Conservation (phyloP, 2,797 vertebrate species). For the Neosilurus hyrtlii region DNA sequence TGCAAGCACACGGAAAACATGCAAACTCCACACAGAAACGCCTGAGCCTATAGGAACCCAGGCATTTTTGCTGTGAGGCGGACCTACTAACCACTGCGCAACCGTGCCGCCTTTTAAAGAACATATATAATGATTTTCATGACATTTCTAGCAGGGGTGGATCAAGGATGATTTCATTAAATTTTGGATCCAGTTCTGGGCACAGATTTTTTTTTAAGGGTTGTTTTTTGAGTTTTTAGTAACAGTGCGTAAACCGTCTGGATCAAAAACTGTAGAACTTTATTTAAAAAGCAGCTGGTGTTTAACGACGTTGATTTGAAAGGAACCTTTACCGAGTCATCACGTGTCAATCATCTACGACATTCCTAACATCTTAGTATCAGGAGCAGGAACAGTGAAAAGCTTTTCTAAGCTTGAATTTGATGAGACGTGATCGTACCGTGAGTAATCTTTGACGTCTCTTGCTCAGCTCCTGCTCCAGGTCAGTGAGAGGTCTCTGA, state of each 20-base stretch:
- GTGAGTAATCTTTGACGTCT: conserved; percentile 52
- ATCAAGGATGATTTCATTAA: too few species aligned
- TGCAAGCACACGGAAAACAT: too few species aligned
- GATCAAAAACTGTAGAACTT: not conserved
- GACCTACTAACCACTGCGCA: too few species aligned
- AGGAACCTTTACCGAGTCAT: not conserved
- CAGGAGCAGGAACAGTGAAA: not conserved
- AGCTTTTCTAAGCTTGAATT: not conserved
- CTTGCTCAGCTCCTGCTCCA: conserved; percentile 65
- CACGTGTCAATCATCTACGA: not conserved
- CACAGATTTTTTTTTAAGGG: too few species aligned
- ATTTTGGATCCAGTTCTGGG: too few species aligned
- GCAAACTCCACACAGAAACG: too few species aligned
- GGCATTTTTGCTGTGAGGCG: too few species aligned
- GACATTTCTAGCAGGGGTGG: too few species aligned
- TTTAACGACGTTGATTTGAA: not conserved
- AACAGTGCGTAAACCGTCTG: not conserved
- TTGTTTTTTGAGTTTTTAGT: not conserved
- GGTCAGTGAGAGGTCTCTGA: conserved; percentile 55
- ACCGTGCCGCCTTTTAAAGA: too few species aligned
- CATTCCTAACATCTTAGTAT: not conserved
- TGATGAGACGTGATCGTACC: not conserved
- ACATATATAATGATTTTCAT: too few species aligned
- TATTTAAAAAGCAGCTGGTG: not conserved
- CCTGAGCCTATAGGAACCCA: too few species aligned